Base-by-base conservation (phyloP, 2,888 invertebrate genomes). In the Antheraea yamamai region DNA sequence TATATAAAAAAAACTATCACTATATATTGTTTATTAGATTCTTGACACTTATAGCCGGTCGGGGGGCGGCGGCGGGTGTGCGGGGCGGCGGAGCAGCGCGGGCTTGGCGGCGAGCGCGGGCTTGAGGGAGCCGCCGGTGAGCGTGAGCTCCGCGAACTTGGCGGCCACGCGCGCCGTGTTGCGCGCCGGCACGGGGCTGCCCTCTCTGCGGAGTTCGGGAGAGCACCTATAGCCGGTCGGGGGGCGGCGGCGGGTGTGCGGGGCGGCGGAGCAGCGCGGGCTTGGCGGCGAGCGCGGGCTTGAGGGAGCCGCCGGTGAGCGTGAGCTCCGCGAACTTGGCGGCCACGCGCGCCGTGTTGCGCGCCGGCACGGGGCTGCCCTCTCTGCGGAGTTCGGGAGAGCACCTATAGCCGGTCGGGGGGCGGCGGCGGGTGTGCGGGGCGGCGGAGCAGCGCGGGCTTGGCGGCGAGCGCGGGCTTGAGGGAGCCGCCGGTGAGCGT, bases 21-120 rank as follows among this genome's bases (percentile, higher is more conserved):
- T 20, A 61, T 1, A 10, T n/a, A 61, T 10, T n/a, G n/a, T n/a
- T n/a, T 10, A 58, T 6, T 58, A 6, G 0, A 58, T n/a, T n/a
- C 3, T 58, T 20, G 4, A 20, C 20, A 58, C 18, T 58, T 10
- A n/a, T 3, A 58, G 58, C n/a, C n/a, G n/a, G n/a, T n/a, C 74
- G 74, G 71, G 73, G 78, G 47, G 10, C 2, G 71, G 75, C 74
- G 75, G 30, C 73, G 58, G 75, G 76, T 75, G 72, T 18, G 92
- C 86, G 81, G 92, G 92, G 70, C 93, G 91, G 66, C 93, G 90
- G 91, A 98, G 96, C 82, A 98, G 96, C 82, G 97, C 96, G 23
- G 98, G 98, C 92, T 98, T 98, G 74, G 97, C 96, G 88, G 97
- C 97, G 77, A 97, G 95, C 85, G 97, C 96, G 14, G 97, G 97